These are phyloP conservation scores for Oxyruncus cristatus DNA, from an alignment of 2,113 vertebrate genomes.

Conservation along the genomic window DNA sequence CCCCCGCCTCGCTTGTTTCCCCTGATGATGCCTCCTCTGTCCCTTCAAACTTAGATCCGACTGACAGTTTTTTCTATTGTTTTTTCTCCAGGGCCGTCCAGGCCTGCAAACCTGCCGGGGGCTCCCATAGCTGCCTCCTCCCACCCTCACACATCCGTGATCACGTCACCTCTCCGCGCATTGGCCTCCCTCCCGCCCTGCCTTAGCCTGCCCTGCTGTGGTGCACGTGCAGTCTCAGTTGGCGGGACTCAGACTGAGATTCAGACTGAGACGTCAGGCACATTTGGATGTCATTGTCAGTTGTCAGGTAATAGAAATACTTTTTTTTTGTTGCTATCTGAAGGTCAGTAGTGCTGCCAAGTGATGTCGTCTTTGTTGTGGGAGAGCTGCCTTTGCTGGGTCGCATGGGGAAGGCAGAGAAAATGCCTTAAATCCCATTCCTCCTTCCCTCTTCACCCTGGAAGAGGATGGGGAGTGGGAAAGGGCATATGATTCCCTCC, in stretches of 20 bases:
- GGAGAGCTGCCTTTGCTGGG: constrained; percentile 42
- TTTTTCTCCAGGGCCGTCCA: constrained; percentile 85
- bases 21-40: constrained; percentile 62
- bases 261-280: constrained; percentile 79
- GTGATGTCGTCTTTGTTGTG: constrained; percentile 52
- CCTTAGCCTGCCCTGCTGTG: constrained; percentile 82
- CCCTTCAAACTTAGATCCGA: constrained; percentile 71
- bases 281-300: constrained; percentile 85
- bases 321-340: constrained; percentile 64
- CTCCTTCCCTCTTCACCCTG: not conserved
- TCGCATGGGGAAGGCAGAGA: constrained; percentile 18
- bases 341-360: constrained; percentile 68
- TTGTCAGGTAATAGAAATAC: constrained; percentile 81
- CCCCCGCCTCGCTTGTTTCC: constrained; percentile 18
- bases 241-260: constrained; percentile 81
- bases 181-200: constrained; percentile 81
- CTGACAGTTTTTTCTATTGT: constrained; percentile 85
- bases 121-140: constrained; percentile 83
- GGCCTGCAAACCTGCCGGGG: constrained; percentile 83
- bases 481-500: not conserved
- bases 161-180: constrained; percentile 80
- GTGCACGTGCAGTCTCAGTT: constrained; percentile 76
- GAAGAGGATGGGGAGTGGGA: not conserved
- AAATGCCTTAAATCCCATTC: not conserved
- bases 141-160: constrained; percentile 82